These are phyloP conservation scores for Leptoclinus maculatus DNA, from an alignment of 2,797 vertebrate species.

Conservation along the genomic window DNA sequence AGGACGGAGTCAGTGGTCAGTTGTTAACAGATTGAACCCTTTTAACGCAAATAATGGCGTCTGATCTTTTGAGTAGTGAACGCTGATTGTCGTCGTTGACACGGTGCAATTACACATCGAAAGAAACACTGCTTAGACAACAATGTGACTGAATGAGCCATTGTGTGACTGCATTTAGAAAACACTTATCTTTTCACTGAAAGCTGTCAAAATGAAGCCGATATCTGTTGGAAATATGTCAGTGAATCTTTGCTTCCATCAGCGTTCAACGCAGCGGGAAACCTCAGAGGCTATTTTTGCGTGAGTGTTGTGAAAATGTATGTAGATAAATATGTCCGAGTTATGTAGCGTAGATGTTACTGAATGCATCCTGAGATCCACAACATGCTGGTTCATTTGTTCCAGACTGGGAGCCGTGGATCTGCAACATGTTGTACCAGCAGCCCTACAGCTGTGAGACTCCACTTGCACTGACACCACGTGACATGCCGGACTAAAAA, in stretches of 20 bases:
- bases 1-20: neutral
- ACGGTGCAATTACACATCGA: neutral
- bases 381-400: slow-evolving; percentile 11
- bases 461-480: slow-evolving; percentile 57
- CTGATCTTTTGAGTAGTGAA: neutral
- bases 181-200: neutral
- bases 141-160: neutral
- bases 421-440: slow-evolving; percentile 44
- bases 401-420: slow-evolving; percentile 34
- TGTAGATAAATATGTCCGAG: neutral
- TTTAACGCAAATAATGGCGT: slow-evolving; percentile 1
- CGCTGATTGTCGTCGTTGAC: neutral
- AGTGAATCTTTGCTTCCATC: neutral
- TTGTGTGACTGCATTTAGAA: slow-evolving; percentile 1
- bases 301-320: neutral
- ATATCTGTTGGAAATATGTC: neutral
- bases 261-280: neutral
- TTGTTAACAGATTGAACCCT: neutral
- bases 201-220: neutral
- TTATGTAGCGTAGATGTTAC: neutral
- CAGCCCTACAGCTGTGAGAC: slow-evolving; percentile 67
- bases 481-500: slow-evolving; percentile 73
- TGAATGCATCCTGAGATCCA: neutral
- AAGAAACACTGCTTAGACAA: neutral
- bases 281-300: neutral